These are phyloP conservation scores for Luperina nickerlii DNA, from an alignment of 2,888 invertebrate species.

Conservation along the genomic window DNA sequence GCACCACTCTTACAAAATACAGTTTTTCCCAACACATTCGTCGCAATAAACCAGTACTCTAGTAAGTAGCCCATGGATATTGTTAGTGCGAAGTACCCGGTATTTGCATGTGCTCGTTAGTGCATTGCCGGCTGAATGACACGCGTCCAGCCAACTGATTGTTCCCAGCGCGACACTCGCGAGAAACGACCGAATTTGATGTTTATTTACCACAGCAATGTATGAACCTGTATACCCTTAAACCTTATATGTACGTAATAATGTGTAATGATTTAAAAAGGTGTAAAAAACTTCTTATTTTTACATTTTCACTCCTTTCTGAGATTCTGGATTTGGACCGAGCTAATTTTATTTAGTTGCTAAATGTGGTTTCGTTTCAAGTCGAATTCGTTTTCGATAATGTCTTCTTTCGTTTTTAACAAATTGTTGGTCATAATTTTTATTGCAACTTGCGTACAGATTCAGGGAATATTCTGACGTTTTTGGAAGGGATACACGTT, in stretches of 20 bases:
- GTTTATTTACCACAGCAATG: slow-evolving; percentile 67
- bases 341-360: slow-evolving; percentile 46
- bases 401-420: slow-evolving; percentile 42
- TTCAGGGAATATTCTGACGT: not conserved
- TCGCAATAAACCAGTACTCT: slow-evolving; percentile 67
- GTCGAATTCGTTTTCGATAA: slow-evolving; percentile 37
- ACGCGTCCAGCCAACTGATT: slow-evolving; percentile 82
- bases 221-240: slow-evolving; percentile 63
- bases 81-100: slow-evolving; percentile 81
- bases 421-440: slow-evolving; percentile 36
- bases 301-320: slow-evolving; percentile 30
- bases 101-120: slow-evolving; percentile 90
- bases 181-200: slow-evolving; percentile 71
- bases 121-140: slow-evolving; percentile 86
- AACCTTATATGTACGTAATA: slow-evolving; percentile 67
- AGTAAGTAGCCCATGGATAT: slow-evolving; percentile 77
- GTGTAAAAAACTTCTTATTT: slow-evolving; percentile 51
- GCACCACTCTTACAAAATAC: not conserved
- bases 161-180: slow-evolving; percentile 72
- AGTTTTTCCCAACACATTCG: slow-evolving; percentile 62
- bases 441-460: slow-evolving; percentile 2
- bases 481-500: slow-evolving; percentile 13
- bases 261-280: slow-evolving; percentile 65
- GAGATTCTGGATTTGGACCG: slow-evolving; percentile 33
- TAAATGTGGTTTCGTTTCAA: slow-evolving; percentile 18